Percentiles rank a stretch among this genome's conserved stretches.
Evolutionary conservation across 2,888 invertebrate genomes (phyloP).

Genomic region (Epinotia bilunana): DNA sequence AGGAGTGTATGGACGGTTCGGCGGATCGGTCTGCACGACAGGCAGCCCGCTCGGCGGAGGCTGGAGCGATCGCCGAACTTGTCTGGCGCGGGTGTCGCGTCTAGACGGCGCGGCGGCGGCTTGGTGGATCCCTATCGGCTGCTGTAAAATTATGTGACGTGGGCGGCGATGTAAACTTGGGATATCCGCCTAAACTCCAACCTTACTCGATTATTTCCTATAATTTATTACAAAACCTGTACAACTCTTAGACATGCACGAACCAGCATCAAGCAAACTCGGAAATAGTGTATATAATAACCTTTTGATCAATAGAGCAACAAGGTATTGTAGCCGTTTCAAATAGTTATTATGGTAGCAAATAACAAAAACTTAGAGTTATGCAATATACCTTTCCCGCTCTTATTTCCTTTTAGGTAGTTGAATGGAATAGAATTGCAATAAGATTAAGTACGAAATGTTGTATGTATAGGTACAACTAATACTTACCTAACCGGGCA

Average conservation of each 20-base stretch:
- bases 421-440: background rate
- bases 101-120: constrained; percentile 69
- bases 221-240: constrained; percentile 47
- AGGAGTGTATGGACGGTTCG: constrained; percentile 65
- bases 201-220: constrained; percentile 61
- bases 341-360: background rate
- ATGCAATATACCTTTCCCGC: background rate
- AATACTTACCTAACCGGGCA: no score
- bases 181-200: constrained; percentile 64
- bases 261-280: constrained; percentile 18
- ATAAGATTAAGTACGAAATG: background rate
- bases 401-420: background rate
- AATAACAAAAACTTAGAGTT: constrained; percentile 9
- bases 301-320: background rate
- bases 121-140: constrained; percentile 75
- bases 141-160: constrained; percentile 79
- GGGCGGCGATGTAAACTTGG: constrained; percentile 60
- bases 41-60: constrained; percentile 51
- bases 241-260: constrained; percentile 34
- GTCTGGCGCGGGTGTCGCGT: constrained; percentile 75
- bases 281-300: background rate
- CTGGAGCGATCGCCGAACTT: constrained; percentile 67
- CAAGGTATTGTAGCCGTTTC: constrained; percentile 21
- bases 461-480: no score
- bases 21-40: constrained; percentile 61